phyloP scores from a whole-genome alignment of 2,113 vertebrate genomes.

The Apodemus speciosus region DNA sequence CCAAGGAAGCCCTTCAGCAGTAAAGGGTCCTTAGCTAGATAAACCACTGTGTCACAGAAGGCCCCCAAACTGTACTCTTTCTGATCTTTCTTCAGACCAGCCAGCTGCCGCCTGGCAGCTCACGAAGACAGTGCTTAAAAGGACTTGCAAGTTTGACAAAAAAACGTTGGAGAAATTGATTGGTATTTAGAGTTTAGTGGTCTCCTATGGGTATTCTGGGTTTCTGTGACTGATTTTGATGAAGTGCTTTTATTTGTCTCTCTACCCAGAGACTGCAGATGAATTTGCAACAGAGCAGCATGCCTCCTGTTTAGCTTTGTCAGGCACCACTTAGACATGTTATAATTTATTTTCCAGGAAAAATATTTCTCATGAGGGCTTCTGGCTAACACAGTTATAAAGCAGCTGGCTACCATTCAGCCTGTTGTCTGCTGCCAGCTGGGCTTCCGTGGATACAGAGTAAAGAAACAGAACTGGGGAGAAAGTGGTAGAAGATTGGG shows the following conservation, averaged over 20 bases:
- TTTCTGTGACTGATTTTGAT: slow-evolving; percentile 92
- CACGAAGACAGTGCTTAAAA: slow-evolving; percentile 82
- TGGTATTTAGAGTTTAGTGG: slow-evolving; percentile 90
- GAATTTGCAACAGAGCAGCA: slow-evolving; percentile 89
- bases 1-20: slow-evolving; percentile 45
- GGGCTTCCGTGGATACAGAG: slow-evolving; percentile 77
- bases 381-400: slow-evolving; percentile 88
- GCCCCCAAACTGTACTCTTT: slow-evolving; percentile 13
- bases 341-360: slow-evolving; percentile 91
- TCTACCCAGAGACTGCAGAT: slow-evolving; percentile 88
- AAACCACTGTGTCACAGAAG: slow-evolving; percentile 42
- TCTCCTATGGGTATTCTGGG: slow-evolving; percentile 87
- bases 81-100: slow-evolving; percentile 29
- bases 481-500: neutral
- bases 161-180: slow-evolving; percentile 89
- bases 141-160: slow-evolving; percentile 87
- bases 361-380: slow-evolving; percentile 89
- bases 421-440: slow-evolving; percentile 82
- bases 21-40: slow-evolving; percentile 52
- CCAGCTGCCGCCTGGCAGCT: slow-evolving; percentile 81
- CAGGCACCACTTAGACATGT: slow-evolving; percentile 90
- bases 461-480: slow-evolving; percentile 62
- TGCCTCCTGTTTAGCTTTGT: slow-evolving; percentile 90
- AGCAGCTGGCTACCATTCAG: slow-evolving; percentile 88
- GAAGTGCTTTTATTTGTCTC: slow-evolving; percentile 91